phyloP scores from a whole-genome alignment of 2,113 vertebrate genomes.

The Sterrhoptilus dennistouni region DNA sequence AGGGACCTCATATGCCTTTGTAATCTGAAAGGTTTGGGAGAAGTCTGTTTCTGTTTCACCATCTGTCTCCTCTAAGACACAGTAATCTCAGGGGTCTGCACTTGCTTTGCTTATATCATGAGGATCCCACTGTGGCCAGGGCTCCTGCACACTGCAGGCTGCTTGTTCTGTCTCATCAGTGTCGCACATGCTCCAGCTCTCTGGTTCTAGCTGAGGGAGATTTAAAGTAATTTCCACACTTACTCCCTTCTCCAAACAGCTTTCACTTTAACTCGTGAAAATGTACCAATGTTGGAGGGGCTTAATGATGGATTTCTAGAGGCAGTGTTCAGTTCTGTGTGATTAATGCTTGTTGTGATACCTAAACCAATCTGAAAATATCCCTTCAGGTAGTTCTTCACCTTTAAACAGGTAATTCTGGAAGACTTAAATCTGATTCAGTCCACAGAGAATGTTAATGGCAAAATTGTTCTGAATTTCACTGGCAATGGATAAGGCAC shows the following conservation, averaged over 20 bases:
- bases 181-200: not conserved
- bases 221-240: not conserved
- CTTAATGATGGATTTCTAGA: not conserved
- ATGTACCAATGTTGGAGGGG: not conserved
- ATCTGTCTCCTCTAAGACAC: not conserved
- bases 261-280: slow-evolving; percentile 4
- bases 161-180: not conserved
- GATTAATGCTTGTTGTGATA: not conserved
- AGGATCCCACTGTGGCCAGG: not conserved
- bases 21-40: not conserved
- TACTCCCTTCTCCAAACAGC: not conserved
- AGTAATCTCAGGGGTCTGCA: not conserved
- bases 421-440: not conserved
- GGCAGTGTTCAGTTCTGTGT: not conserved
- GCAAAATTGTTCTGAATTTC: not conserved
- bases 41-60: not conserved
- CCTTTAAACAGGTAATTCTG: not conserved
- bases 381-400: not conserved
- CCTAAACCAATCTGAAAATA: not conserved
- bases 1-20: not conserved
- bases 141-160: not conserved
- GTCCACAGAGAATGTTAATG: not conserved
- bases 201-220: not conserved
- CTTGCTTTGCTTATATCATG: not conserved
- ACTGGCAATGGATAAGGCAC: not conserved